Base-by-base conservation (phyloP, 2,797 vertebrate genomes). In the Atherinosoma microstoma region DNA sequence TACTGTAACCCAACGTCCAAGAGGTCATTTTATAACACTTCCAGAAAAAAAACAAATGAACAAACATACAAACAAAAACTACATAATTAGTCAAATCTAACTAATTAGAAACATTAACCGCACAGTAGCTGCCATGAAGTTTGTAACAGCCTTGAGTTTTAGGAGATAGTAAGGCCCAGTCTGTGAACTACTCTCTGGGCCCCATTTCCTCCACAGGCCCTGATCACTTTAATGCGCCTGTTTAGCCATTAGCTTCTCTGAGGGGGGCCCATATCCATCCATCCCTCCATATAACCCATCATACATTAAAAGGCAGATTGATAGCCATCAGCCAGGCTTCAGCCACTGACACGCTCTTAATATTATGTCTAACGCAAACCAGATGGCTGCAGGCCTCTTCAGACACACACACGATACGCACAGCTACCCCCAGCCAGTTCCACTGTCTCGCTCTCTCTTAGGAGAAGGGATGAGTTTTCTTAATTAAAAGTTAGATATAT, bases 211-310 rank as follows among this genome's bases (percentile, higher is more conserved):
- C 93, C 91, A 92, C 49, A 40, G 67, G 70, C 72, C 80, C 82
- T 95, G 95, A 95, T 96, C 96, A 94, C 94, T 94, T 88, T 95
- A 95, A 97, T 95, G 95, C 90, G 89, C 82, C 89, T 89, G 90
- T 96, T 96, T 95, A 95, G 94, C 96, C 96, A 96, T 95, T 93
- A 92, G 82, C 77, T 83, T 78, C 81, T 82, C 82, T 35, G 35
- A 78, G 77, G 85, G 84, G 71, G 80, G 70, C 59, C 61, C 70
- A 79, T 67, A 86, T 89, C 76, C 85, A 84, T 88, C 78, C 79
- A 70, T 87, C 58, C 83, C 81, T 80, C 80, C 76, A 82, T 87
- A 84, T 79, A 89, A 83, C 84, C 81, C 58, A 66, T 83, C 84
- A 79, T 78, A 92, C 94, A 95, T 94, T 92, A 93, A 94, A 94